Evolutionary conservation across 2,888 invertebrate species (phyloP), one percentile per base, ranked within the genome.

Genomic region (Latheticus oryzae): DNA sequence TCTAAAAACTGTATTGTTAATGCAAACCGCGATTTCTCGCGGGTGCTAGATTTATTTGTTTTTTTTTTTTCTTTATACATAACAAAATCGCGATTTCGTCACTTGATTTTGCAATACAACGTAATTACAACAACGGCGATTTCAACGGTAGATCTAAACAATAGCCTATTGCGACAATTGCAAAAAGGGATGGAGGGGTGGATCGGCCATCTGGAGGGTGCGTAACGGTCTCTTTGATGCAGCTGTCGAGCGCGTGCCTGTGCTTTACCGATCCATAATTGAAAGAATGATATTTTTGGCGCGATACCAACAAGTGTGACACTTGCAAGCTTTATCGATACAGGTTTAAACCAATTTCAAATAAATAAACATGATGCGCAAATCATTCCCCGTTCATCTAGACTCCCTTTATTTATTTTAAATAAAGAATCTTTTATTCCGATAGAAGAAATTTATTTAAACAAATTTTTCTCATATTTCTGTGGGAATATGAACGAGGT

Each of bases 201-300:
- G 26, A 42, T 42, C 12, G 5, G 28, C 42, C 42, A 42, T 42
- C 4, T 45, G 30, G 48, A 35, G 17, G 48, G 15, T n/a, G 11
- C 59, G 69, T 73, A 73, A 73, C 73, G 73, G 73, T 72, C 71
- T 68, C 63, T 45, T 42, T 45, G 60, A 64, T 58, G 67, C 71
- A 71, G 69, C 69, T 72, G 71, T 66, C 68, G 66, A 58, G 57
- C 73, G 72, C 73, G 73, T 73, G 73, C 73, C 73, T 69, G 70
- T 70, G 68, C 72, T 71, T 66, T 70, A 70, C 71, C 63, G 24
- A 9, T 42, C 38, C 50, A 52, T 8, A 5, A 13, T 5, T 5
- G 3, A 11, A 8, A 35, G 5, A 35, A 9, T 35, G 5, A 8
- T 8, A 8, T 11, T 32, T 32, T 32, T 32, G 13, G 3, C 28